These are phyloP conservation scores for Callyntrura guangdongensis DNA, from an alignment of 2,888 invertebrate species.

Conservation along the genomic window DNA sequence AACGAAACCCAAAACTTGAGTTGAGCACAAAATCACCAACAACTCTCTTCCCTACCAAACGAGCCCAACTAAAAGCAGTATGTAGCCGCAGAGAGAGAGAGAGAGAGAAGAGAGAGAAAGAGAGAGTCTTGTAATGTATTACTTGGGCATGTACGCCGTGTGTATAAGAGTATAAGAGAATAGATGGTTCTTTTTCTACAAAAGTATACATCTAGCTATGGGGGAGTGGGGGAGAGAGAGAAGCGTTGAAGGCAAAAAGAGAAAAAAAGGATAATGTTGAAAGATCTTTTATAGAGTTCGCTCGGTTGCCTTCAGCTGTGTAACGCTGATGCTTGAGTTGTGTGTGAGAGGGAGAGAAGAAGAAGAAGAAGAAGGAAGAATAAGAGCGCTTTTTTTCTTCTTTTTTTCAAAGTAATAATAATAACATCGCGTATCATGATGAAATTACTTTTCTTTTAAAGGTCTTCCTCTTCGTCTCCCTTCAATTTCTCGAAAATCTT, in stretches of 20 bases:
- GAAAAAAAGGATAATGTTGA: conserved; percentile 66
- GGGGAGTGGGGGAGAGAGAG: conserved; percentile 37
- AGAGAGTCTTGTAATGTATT: conserved; percentile 47
- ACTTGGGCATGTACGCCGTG: conserved; percentile 7
- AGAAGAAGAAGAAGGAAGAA: conserved; percentile 2
- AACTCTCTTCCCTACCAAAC: conserved; percentile 23
- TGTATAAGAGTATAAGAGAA: conserved; percentile 5
- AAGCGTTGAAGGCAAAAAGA: conserved; percentile 49
- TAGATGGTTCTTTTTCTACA: background rate
- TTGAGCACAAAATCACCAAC: conserved; percentile 23
- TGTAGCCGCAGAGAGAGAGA: no score
- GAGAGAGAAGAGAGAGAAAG: no score
- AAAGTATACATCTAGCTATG: background rate
- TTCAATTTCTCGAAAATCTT: conserved; percentile 10
- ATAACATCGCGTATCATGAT: conserved; percentile 49
- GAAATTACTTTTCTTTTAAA: conserved; percentile 59
- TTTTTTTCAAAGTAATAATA: conserved; percentile 48
- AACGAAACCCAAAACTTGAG: conserved; percentile 26
- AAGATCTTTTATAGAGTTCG: conserved; percentile 76
- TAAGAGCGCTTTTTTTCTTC: conserved; percentile 29
- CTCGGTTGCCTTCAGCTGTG: conserved; percentile 78
- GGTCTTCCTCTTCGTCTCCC: conserved; percentile 25
- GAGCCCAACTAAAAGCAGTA: background rate
- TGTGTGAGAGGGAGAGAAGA: background rate
- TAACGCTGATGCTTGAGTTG: conserved; percentile 60